Evolutionary conservation across 1,140 invertebrate genomes (phyloP).

Genomic region (Adoxophyes honmai): DNA sequence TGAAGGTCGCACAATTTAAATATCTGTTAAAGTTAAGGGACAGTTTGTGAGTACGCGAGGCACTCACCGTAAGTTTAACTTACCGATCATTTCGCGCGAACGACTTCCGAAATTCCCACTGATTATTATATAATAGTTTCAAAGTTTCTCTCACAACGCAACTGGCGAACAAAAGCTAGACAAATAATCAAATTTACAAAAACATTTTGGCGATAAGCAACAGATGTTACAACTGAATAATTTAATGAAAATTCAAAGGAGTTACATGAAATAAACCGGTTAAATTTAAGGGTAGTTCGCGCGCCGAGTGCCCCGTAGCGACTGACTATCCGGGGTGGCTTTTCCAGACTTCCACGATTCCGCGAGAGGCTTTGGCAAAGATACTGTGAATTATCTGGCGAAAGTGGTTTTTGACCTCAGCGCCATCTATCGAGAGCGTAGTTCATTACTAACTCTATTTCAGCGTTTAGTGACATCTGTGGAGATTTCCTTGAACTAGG

Average conservation of each 20-base stretch:
- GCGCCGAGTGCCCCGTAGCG: conserved; percentile 53
- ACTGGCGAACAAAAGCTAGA: conserved; percentile 3
- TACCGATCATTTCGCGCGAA: conserved; percentile 62
- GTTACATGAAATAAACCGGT: not conserved
- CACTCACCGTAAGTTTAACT: conserved; percentile 38
- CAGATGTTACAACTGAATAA: not conserved
- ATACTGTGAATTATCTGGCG: conserved; percentile 12
- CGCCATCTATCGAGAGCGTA: conserved; percentile 31
- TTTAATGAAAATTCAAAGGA: not conserved
- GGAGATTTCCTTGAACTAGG: conserved; percentile 17
- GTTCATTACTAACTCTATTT: not conserved
- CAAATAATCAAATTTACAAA: conserved; percentile 10
- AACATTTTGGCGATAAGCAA: not conserved
- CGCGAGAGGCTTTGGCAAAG: conserved; percentile 4
- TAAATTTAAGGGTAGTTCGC: conserved; percentile 37
- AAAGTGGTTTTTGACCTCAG: not conserved
- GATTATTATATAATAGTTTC: conserved; percentile 50
- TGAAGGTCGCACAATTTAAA: too few relatives aligned
- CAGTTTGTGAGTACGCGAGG: not conserved
- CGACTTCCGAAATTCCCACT: conserved; percentile 38
- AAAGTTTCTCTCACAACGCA: conserved; percentile 43
- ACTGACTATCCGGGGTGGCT: conserved; percentile 63
- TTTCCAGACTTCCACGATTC: conserved; percentile 39
- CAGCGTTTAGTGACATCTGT: conserved; percentile 18
- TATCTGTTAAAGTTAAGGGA: too few relatives aligned